A percentile compares a stretch with the other conserved stretches of the same genome.
These are phyloP conservation scores for Sardinella longiceps DNA, from an alignment of 2,797 vertebrate genomes.

Conservation along the genomic window DNA sequence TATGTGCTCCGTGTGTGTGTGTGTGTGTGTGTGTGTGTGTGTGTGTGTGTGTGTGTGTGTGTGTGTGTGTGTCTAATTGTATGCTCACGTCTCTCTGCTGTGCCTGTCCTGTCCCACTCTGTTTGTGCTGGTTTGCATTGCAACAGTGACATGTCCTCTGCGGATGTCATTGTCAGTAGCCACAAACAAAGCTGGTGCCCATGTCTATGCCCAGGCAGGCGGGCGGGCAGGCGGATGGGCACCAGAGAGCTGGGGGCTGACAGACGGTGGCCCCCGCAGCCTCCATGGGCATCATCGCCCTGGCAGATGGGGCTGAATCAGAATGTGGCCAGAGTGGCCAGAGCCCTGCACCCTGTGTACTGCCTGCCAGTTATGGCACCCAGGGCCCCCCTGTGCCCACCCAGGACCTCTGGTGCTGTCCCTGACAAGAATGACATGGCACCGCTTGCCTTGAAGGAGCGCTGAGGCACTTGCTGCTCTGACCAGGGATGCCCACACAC, in stretches of 20 bases:
- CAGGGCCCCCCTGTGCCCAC: background rate
- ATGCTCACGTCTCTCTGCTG: background rate
- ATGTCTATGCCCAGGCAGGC: background rate
- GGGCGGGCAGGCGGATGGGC: too few species aligned
- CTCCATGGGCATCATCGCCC: background rate
- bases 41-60: background rate
- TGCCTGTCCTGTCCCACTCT: background rate
- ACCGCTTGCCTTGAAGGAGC: background rate
- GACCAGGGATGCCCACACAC: background rate
- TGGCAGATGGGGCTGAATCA: background rate
- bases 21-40: constrained; percentile 2
- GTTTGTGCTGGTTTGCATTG: constrained; percentile 2
- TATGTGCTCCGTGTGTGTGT: background rate
- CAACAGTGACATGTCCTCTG: constrained; percentile 18
- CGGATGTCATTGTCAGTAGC: constrained; percentile 6
- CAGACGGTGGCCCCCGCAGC: background rate
- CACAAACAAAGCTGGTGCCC: background rate
- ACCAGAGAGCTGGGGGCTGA: background rate
- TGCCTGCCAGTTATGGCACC: constrained; percentile 3
- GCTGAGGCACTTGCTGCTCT: background rate
- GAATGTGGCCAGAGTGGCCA: background rate
- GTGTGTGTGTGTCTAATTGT: background rate
- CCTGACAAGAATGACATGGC: constrained; percentile 16
- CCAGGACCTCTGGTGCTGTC: background rate
- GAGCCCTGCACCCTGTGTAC: background rate